phyloP scores from a whole-genome alignment of 2,888 invertebrate genomes.

The Nephrocerus scutellatus region DNA sequence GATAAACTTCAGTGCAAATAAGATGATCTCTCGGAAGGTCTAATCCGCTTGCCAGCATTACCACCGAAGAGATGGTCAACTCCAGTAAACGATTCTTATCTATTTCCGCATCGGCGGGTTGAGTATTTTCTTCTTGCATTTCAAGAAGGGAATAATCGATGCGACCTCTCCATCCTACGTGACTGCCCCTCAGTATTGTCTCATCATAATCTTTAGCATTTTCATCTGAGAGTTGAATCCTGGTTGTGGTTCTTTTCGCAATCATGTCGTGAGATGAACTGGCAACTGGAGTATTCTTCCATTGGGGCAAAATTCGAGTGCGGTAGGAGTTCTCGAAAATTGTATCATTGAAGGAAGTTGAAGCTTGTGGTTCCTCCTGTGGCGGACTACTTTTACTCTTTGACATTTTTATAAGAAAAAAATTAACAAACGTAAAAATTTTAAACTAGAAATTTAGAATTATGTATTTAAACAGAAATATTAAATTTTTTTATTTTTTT shows the following conservation, averaged over 20 bases:
- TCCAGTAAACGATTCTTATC: constrained; percentile 17
- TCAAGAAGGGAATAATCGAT: constrained; percentile 20
- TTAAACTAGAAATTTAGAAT: too few relatives aligned
- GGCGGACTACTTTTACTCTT: too few relatives aligned
- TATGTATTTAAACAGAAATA: neutral
- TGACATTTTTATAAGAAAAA: constrained; percentile 1
- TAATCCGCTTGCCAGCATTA: constrained; percentile 18
- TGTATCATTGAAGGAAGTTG: too few relatives aligned
- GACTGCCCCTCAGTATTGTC: constrained; percentile 8
- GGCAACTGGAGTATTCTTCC: neutral
- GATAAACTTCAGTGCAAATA: constrained; percentile 17
- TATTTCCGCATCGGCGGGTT: neutral
- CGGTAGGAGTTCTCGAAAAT: neutral
- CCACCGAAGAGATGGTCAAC: constrained; percentile 20
- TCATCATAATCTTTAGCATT: constrained; percentile 12
- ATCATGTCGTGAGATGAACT: too few relatives aligned
- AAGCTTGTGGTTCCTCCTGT: too few relatives aligned
- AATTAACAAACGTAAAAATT: too few relatives aligned
- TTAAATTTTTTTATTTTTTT: too few relatives aligned
- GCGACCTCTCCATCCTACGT: constrained; percentile 22
- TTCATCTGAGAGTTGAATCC: constrained; percentile 10
- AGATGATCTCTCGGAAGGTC: constrained; percentile 21
- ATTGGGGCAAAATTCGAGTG: constrained; percentile 6
- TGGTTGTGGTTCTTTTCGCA: neutral
- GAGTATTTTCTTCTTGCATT: constrained; percentile 10